Evolutionary conservation across 1,140 invertebrate species (phyloP), one percentile per base, ranked within the genome.

Genomic region (Pseudomyrmex cubaensis): DNA sequence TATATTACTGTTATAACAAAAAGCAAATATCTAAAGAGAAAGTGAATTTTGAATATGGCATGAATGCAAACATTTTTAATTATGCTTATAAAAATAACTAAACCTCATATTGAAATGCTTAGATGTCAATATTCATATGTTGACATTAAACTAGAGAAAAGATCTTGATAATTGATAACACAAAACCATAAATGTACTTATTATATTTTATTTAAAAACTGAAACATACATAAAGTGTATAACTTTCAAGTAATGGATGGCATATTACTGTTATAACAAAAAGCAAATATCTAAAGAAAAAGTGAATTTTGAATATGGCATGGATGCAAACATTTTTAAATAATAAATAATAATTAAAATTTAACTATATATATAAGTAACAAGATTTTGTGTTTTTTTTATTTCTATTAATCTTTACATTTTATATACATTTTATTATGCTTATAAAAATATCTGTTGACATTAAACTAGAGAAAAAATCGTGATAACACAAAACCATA

Each of bases 71-170:
- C 22, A 22, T 22, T 22, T 22, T 22, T 22, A 22, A 22, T 88
- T 85, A 91, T 89, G n/a, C 83, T 35, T 90, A 90, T 82, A 54
- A 83, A 85, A 66, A 54, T 76, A 87, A 82, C 84, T 82, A 76
- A 82, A 85, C 89, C 86, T 84, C 44, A 82, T 69, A 76, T 56
- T 84, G 82, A 90, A 90, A 85, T 76, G 87, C 87, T 86, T 64
- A 85, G 85, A 85, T 85, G 74, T 64, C 73, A 50, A 85, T 77
- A 80, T 86, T 67, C 84, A 89, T 87, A 77, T 78, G 76, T 88
- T 85, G 70, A 87, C n/a, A 48, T 35, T 54, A 25, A 56, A 63
- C 9, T 66, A 2, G 35, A 25, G 22, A 25, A 17, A 66, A 46
- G 22, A 15, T 62, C 7, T n/a, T n/a, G n/a, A n/a, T n/a, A n/a